Evolutionary conservation across 2,888 invertebrate genomes (phyloP).

Genomic region (Himalopsyche tibetana): DNA sequence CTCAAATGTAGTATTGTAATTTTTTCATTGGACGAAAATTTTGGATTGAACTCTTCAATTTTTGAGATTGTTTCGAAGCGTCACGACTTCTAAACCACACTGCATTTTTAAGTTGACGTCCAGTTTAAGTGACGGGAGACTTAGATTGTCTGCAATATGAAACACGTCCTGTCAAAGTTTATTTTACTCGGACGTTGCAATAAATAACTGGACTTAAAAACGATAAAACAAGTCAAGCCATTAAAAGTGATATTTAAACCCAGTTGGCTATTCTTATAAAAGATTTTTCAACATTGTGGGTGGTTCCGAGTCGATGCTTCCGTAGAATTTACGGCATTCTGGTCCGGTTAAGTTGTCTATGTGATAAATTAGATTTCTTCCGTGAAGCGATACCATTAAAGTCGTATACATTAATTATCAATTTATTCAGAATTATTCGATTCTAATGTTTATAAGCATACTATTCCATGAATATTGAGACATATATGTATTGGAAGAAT

Average conservation of each 20-base stretch:
- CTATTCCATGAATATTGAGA: no score
- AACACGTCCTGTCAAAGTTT: slow-evolving; percentile 17
- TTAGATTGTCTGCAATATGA: slow-evolving; percentile 17
- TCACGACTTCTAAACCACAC: slow-evolving; percentile 6
- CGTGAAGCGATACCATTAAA: no score
- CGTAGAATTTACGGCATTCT: slow-evolving; percentile 6
- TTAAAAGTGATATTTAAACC: not conserved
- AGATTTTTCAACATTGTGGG: slow-evolving; percentile 25
- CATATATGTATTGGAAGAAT: no score
- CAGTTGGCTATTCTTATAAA: slow-evolving; percentile 23
- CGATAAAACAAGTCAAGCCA: slow-evolving; percentile 5
- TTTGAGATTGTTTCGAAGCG: no score
- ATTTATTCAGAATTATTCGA: no score
- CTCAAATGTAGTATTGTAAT: no score
- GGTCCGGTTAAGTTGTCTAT: no score
- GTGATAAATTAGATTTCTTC: no score
- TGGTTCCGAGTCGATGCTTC: slow-evolving; percentile 19
- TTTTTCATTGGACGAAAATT: no score
- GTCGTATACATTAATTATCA: no score
- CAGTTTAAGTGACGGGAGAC: not conserved
- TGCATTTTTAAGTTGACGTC: not conserved
- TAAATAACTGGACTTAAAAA: slow-evolving; percentile 14
- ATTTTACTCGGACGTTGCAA: slow-evolving; percentile 4
- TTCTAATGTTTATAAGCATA: no score
- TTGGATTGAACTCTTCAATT: no score